phyloP scores from a whole-genome alignment of 2,113 vertebrate species.

The Sula dactylatra region DNA sequence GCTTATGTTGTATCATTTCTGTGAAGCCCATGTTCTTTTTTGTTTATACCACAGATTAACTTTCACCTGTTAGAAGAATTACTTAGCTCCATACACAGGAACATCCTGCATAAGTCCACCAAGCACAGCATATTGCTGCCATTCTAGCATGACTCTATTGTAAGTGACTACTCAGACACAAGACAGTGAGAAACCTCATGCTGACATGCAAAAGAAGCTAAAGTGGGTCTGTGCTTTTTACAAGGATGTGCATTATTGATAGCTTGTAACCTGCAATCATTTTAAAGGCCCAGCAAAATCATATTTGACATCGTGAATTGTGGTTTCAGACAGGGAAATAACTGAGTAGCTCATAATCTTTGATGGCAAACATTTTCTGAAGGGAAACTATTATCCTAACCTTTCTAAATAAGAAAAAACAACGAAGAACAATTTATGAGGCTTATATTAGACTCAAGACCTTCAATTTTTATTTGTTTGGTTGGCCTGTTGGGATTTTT shows the following conservation, averaged over 20 bases:
- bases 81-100: not conserved
- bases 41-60: not conserved
- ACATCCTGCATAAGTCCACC: not conserved
- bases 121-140: not conserved
- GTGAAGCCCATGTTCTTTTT: not conserved
- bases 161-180: not conserved
- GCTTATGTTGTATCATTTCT: not conserved
- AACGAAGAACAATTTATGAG: not conserved
- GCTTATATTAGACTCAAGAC: not conserved
- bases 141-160: not conserved
- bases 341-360: not conserved
- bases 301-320: not conserved
- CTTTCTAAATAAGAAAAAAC: not conserved
- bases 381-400: not conserved
- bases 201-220: not conserved
- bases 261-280: not conserved
- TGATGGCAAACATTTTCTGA: not conserved
- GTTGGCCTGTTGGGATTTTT: not conserved
- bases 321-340: not conserved
- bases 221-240: not conserved
- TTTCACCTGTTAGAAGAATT: not conserved
- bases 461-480: not conserved
- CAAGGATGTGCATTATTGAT: not conserved
- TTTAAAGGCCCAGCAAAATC: not conserved
- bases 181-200: not conserved